Conservation (phyloP, 2,888 invertebrate species). For the Habroteleia sp. region DNA sequence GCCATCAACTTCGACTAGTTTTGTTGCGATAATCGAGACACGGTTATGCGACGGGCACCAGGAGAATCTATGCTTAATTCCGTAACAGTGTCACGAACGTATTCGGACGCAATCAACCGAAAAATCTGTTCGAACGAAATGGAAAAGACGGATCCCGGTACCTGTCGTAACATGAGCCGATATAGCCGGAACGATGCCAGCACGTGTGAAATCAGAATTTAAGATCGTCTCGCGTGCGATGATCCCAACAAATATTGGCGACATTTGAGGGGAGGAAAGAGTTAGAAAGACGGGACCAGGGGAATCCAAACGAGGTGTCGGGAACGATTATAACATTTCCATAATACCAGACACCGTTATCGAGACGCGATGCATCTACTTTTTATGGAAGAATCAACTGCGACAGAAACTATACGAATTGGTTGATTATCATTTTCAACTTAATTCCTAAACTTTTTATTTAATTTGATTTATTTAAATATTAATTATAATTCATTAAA, state of each 20-base stretch:
- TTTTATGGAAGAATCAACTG: too few relatives aligned
- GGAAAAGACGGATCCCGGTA: slow-evolving; percentile 74
- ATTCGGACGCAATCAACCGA: slow-evolving; percentile 69
- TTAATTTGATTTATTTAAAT: too few relatives aligned
- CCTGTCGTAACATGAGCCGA: slow-evolving; percentile 75
- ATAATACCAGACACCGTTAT: slow-evolving; percentile 69
- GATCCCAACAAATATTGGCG: slow-evolving; percentile 63
- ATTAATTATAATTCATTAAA: too few relatives aligned
- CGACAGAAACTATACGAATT: too few relatives aligned
- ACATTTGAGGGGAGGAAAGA: slow-evolving; percentile 27
- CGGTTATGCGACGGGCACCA: slow-evolving; percentile 1
- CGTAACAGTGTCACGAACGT: slow-evolving; percentile 48
- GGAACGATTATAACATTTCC: slow-evolving; percentile 76
- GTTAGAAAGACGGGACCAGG: slow-evolving; percentile 38
- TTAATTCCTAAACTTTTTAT: too few relatives aligned
- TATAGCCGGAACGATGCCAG: slow-evolving; percentile 61
- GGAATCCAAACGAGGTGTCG: slow-evolving; percentile 75
- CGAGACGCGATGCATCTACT: slow-evolving; percentile 48
- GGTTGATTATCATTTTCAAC: too few relatives aligned
- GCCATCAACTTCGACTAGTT: slow-evolving; percentile 43
- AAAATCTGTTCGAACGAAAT: slow-evolving; percentile 77
- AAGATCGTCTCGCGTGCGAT: slow-evolving; percentile 63
- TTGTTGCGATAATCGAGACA: slow-evolving; percentile 44
- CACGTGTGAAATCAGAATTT: slow-evolving; percentile 75
- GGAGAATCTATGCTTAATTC: slow-evolving; percentile 43